These are phyloP conservation scores for Echinarachnius parma DNA, from an alignment of 53 echinoderm and acorn worm genomes.

Conservation along the genomic window DNA sequence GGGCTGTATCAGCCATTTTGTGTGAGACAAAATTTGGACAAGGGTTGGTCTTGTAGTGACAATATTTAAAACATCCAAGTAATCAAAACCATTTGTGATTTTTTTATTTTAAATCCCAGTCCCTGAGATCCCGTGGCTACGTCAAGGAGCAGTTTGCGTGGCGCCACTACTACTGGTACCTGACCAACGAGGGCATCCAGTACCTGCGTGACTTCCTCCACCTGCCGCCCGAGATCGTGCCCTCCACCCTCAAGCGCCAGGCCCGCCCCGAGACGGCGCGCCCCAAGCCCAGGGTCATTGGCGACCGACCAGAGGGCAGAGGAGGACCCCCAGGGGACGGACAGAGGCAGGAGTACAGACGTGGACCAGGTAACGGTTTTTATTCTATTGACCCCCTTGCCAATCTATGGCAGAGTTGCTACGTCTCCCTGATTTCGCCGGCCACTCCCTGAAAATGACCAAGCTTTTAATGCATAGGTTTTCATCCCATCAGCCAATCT, in stretches of 20 bases:
- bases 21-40: too few species aligned
- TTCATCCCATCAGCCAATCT: too few species aligned
- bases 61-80: too few species aligned
- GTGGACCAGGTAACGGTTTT: conserved; percentile 74
- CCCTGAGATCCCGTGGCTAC: conserved; percentile 88
- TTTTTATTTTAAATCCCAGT: too few species aligned
- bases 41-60: too few species aligned
- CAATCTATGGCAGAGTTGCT: too few species aligned
- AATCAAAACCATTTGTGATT: too few species aligned
- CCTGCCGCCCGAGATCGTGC: conserved; percentile 98
- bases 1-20: too few species aligned
- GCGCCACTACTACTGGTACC: conserved; percentile 99
- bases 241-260: conserved; percentile 88
- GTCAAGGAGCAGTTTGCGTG: conserved; percentile 99
- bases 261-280: conserved; percentile 82
- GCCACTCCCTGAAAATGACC: too few species aligned
- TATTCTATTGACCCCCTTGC: not conserved
- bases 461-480: too few species aligned
- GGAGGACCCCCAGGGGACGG: conserved; percentile 57
- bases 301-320: conserved; percentile 46
- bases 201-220: conserved; percentile 95
- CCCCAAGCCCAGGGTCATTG: conserved; percentile 78
- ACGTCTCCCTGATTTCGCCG: too few species aligned
- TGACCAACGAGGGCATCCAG: conserved; percentile 99
- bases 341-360: conserved; percentile 89